These are phyloP conservation scores for Lutra lutra DNA, from an alignment of 2,797 vertebrate genomes.

Conservation along the genomic window DNA sequence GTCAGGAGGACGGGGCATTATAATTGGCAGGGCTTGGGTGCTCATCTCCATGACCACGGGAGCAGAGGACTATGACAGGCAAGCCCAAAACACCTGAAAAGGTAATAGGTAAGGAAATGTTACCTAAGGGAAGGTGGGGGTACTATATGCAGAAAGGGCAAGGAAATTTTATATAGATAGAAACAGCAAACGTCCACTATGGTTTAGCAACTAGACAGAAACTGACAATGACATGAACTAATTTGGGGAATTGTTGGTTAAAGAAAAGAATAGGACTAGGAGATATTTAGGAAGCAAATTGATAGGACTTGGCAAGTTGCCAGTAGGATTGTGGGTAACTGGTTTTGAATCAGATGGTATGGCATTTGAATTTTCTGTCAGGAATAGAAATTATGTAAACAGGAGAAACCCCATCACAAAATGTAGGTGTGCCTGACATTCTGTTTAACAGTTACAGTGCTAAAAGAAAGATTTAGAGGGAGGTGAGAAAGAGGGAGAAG, in stretches of 20 bases:
- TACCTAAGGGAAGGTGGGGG: background rate
- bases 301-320: constrained; percentile 15
- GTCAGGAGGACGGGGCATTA: background rate
- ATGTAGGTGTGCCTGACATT: background rate
- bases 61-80: background rate
- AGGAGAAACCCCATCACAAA: background rate
- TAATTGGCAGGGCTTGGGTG: background rate
- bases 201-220: constrained; percentile 9
- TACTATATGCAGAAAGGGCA: background rate
- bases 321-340: background rate
- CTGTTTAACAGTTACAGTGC: background rate
- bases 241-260: background rate
- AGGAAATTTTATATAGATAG: background rate
- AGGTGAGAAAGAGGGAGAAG: background rate
- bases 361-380: constrained; percentile 14
- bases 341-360: constrained; percentile 2
- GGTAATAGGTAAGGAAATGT: background rate
- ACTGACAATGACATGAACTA: background rate
- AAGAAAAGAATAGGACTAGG: constrained; percentile 6
- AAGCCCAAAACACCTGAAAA: background rate
- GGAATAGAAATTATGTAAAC: background rate
- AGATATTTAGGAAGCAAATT: background rate
- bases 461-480: background rate
- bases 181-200: background rate
- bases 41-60: background rate